Conservation (phyloP, 2,888 invertebrate genomes). For the Orthosia incerta region DNA sequence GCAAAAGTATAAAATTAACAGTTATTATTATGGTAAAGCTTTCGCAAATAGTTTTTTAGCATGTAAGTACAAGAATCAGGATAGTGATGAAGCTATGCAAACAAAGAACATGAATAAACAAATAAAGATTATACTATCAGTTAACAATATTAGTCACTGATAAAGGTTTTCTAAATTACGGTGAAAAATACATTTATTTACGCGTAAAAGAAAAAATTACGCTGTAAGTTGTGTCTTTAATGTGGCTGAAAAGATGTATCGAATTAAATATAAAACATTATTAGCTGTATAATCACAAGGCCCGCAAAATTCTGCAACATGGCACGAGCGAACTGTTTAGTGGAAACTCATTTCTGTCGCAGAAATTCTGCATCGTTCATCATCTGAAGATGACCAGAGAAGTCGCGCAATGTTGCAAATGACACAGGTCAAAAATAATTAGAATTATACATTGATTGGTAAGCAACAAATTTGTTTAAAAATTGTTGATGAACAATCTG, state of each 20-base stretch:
- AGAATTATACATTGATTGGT: constrained; percentile 2
- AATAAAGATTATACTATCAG: constrained; percentile 35
- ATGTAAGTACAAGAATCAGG: neutral
- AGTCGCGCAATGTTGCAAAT: neutral
- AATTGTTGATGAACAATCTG: constrained; percentile 4
- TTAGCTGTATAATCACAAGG: neutral
- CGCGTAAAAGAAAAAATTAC: neutral
- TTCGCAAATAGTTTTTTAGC: constrained; percentile 24
- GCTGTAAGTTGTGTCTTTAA: neutral
- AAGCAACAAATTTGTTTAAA: neutral
- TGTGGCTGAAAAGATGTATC: neutral
- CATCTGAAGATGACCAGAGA: neutral
- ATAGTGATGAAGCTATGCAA: constrained; percentile 9
- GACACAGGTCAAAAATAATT: neutral
- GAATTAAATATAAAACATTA: neutral
- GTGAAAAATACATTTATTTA: neutral
- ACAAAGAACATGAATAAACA: constrained; percentile 23
- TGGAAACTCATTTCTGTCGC: neutral
- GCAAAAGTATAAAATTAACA: neutral
- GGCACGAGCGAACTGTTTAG: no score
- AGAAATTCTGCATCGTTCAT: neutral
- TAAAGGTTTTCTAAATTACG: constrained; percentile 11
- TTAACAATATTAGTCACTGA: constrained; percentile 26
- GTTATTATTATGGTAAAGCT: constrained; percentile 4
- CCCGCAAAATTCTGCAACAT: neutral